Percentiles rank a stretch among this genome's conserved stretches.
Evolutionary conservation across 2,797 vertebrate genomes (phyloP).

Genomic region (Microctenopoma steveboyesi): DNA sequence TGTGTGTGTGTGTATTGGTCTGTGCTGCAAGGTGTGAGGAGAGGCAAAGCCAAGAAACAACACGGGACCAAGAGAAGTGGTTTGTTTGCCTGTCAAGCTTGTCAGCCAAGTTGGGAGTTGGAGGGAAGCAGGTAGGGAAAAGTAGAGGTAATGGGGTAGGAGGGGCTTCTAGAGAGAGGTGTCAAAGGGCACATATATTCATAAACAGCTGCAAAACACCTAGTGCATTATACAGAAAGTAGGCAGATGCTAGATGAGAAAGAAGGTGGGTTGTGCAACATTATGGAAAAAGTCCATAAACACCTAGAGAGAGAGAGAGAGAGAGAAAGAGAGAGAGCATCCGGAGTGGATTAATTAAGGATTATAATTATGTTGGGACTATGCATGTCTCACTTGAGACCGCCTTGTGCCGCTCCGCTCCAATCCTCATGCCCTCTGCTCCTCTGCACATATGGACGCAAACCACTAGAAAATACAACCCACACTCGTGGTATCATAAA

Average conservation of each 20-base stretch:
- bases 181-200: slow-evolving; percentile 75
- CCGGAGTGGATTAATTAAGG: slow-evolving; percentile 84
- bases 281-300: slow-evolving; percentile 67
- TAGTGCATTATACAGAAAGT: slow-evolving; percentile 61
- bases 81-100: slow-evolving; percentile 79
- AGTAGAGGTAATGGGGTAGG: slow-evolving; percentile 7
- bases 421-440: slow-evolving; percentile 70
- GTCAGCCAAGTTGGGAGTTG: slow-evolving; percentile 64
- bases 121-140: slow-evolving; percentile 56
- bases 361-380: slow-evolving; percentile 84
- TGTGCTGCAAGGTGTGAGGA: slow-evolving; percentile 66
- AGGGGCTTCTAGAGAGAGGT: slow-evolving; percentile 59
- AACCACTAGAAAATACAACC: slow-evolving; percentile 69
- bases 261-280: slow-evolving; percentile 34
- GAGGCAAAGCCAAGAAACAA: slow-evolving; percentile 68
- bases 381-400: slow-evolving; percentile 80
- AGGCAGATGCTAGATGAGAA: slow-evolving; percentile 68
- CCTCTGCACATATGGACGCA: slow-evolving; percentile 70
- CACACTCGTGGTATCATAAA: slow-evolving; percentile 56
- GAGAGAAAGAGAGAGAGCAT: slow-evolving; percentile 50
- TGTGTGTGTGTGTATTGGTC: slow-evolving; percentile 28
- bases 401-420: slow-evolving; percentile 58
- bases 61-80: slow-evolving; percentile 76
- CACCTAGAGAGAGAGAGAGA: slow-evolving; percentile 23
- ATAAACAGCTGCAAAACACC: slow-evolving; percentile 77